These are phyloP conservation scores for Rambutsinella grinnellia DNA, from an alignment of 2,888 invertebrate species.

Conservation along the genomic window DNA sequence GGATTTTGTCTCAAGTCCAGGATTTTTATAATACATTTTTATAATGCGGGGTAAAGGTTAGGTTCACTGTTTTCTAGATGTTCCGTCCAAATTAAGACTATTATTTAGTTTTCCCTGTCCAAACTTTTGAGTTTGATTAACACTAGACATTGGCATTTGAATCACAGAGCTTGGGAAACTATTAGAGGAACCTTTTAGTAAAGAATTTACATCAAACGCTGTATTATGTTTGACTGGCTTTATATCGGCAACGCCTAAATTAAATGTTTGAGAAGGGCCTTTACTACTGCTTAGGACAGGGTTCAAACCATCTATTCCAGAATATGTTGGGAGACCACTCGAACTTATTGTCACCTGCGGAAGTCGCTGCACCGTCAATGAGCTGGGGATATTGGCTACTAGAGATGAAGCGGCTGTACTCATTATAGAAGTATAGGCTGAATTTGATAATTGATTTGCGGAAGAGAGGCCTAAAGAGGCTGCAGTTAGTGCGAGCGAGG, in stretches of 20 bases:
- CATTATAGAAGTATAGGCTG: slow-evolving; percentile 13
- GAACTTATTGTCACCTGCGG: slow-evolving; percentile 59
- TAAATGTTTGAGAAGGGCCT: neutral
- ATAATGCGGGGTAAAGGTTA: no score
- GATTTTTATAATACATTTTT: no score
- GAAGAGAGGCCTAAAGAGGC: slow-evolving; percentile 13
- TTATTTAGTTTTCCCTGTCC: neutral
- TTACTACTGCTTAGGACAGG: neutral
- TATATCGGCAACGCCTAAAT: neutral
- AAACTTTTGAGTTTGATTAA: neutral
- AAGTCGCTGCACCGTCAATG: slow-evolving; percentile 38
- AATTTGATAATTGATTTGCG: slow-evolving; percentile 5
- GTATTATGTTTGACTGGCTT: slow-evolving; percentile 45
- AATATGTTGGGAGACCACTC: neutral
- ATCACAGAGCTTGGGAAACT: slow-evolving; percentile 1
- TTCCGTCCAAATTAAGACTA: no score
- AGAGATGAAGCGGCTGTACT: neutral
- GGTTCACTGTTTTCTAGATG: no score
- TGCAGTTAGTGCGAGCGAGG: neutral
- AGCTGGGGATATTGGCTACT: slow-evolving; percentile 32
- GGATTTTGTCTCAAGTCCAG: no score
- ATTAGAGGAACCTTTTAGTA: slow-evolving; percentile 13
- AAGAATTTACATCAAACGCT: slow-evolving; percentile 44
- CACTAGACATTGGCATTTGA: no score
- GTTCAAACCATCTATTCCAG: slow-evolving; percentile 5